Conservation (phyloP, 1,140 invertebrate genomes). For the Calephelis virginiensis region DNA sequence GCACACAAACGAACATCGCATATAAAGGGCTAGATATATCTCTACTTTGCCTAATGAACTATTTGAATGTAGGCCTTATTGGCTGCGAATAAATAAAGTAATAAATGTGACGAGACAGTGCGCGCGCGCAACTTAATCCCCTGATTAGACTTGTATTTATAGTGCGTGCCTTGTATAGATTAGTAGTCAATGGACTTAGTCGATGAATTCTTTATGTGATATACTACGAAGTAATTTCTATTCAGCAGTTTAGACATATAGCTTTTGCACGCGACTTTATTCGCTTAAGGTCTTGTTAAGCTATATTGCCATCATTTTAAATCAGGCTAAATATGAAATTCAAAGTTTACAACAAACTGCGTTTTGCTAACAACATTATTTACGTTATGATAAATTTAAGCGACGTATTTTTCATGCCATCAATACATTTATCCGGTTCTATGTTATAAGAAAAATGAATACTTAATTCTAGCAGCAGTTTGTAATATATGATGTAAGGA, state of each 20-base stretch:
- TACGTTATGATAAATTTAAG: no score
- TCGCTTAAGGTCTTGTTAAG: no score
- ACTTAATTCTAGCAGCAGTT: no score
- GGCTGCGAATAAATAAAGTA: slow-evolving; percentile 66
- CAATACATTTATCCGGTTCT: no score
- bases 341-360: no score
- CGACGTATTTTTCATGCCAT: no score
- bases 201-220: neutral
- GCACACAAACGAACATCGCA: slow-evolving; percentile 54
- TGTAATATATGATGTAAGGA: no score
- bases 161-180: slow-evolving; percentile 28
- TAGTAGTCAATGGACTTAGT: slow-evolving; percentile 29
- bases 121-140: slow-evolving; percentile 62
- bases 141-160: slow-evolving; percentile 54
- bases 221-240: neutral
- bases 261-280: no score
- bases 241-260: neutral
- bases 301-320: no score
- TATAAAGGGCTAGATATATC: slow-evolving; percentile 64
- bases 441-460: no score
- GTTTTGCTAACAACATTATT: no score
- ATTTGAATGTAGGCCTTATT: slow-evolving; percentile 76
- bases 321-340: no score
- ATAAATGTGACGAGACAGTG: slow-evolving; percentile 51
- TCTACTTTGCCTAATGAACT: slow-evolving; percentile 65